Base-by-base conservation (phyloP, 2,113 vertebrate genomes). In the Dromas ardeola region DNA sequence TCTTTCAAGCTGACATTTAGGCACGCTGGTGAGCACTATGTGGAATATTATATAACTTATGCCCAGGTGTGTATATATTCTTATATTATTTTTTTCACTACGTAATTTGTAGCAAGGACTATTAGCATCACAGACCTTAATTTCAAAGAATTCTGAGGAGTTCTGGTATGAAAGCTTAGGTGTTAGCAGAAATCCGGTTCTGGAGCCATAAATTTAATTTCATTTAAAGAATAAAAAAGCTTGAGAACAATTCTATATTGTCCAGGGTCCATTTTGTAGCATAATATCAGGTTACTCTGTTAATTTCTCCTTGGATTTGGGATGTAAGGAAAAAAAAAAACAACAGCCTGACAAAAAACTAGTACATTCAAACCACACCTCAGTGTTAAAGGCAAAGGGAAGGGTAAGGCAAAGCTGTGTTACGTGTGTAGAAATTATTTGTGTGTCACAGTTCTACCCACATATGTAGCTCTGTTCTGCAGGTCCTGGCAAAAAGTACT, bases 261-360 rank as follows among this genome's bases (percentile, higher is more conserved):
- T 74, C 59, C 86, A 62, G 50, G 17, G 19, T 74, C 6, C 9
- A 18, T 66, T 95, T 91, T 79, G 25, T 94, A 53, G 27, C 63
- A 56, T 91, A 73, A 4, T 91, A 80, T 93, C 61, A 49, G n/a
- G n/a, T 93, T 96, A 59, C 73, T 49, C 5, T 56, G 18, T 91
- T 94, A 53, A 94, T 96, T 86, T 95, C 45, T 89, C 42, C 25
- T 78, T 86, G 73, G 69, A 87, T 74, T 91, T 94, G 38, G 11
- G 73, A 66, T 5, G 4, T 88, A 58, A 69, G 36, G 13, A 52
- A n/a, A n/a, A 43, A n/a, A 43, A 53, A 56, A 19, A 3, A 8
- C 10, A 1, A 26, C 6, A 59, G 12, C 7, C 14, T 79, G 42
- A 32, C 20, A 62, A 74, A 58, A 85, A 53, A 4, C 2, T 22